Conservation (phyloP, 2,888 invertebrate genomes). For the Torymus tubicola region DNA sequence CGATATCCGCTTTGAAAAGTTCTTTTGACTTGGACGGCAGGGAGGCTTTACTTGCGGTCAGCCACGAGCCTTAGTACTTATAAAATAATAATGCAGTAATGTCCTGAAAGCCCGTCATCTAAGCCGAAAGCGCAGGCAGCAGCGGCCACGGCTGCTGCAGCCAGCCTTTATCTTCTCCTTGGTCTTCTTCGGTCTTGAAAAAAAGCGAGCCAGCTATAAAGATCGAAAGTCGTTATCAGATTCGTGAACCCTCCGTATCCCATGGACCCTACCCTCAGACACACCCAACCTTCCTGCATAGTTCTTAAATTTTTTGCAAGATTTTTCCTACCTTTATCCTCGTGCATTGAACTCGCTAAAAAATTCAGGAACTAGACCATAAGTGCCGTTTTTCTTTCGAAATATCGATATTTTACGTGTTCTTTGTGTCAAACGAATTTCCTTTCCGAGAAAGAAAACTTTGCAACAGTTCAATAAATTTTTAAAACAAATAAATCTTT, state of each 20-base stretch:
- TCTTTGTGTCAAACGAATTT: no score
- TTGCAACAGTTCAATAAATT: no score
- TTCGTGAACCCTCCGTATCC: constrained; percentile 58
- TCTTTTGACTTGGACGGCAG: constrained; percentile 34
- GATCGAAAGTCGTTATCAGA: constrained; percentile 65
- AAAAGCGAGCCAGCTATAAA: constrained; percentile 42
- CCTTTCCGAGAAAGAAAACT: no score
- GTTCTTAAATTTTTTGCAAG: constrained; percentile 45
- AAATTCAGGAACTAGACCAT: constrained; percentile 22
- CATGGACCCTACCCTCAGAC: constrained; percentile 29
- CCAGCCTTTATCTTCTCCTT: constrained; percentile 34
- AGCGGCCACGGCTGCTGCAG: no score
- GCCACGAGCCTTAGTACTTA: constrained; percentile 42
- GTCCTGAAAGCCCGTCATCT: constrained; percentile 54
- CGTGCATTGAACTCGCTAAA: constrained; percentile 47
- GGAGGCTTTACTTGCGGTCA: constrained; percentile 16
- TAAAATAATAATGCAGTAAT: constrained; percentile 56
- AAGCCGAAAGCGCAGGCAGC: constrained; percentile 25
- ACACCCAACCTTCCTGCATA: constrained; percentile 30
- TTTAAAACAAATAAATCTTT: not conserved
- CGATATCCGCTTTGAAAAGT: constrained; percentile 48
- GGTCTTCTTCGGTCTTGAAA: constrained; percentile 37
- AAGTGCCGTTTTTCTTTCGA: not conserved
- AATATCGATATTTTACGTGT: not conserved
- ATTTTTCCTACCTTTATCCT: constrained; percentile 47